Percentiles rank a stretch among this genome's conserved stretches.
Evolutionary conservation across 2,113 vertebrate genomes (phyloP).

Genomic region (Cebidichthys violaceus): DNA sequence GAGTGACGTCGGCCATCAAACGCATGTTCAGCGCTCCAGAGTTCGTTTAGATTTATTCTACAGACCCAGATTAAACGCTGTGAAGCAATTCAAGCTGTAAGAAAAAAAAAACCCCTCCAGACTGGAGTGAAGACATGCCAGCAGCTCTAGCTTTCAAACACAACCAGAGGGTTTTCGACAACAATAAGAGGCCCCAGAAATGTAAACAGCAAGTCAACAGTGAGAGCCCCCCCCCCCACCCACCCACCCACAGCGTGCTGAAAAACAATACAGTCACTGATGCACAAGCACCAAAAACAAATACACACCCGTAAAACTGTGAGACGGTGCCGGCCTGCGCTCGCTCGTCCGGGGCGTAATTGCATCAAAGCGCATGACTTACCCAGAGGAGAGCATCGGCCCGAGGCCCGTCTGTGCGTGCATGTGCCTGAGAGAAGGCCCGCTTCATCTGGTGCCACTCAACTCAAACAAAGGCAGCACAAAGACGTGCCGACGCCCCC

Average conservation of each 20-base stretch:
- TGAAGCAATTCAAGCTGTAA: slow-evolving; percentile 45
- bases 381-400: slow-evolving; percentile 47
- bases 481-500: slow-evolving; percentile 50
- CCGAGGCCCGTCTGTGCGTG: slow-evolving; percentile 28
- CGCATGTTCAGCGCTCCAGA: slow-evolving; percentile 36
- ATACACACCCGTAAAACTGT: slow-evolving; percentile 54
- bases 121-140: slow-evolving; percentile 19
- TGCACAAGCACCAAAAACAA: slow-evolving; percentile 53
- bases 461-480: slow-evolving; percentile 66
- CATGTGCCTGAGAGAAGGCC: slow-evolving; percentile 6
- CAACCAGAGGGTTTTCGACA: slow-evolving; percentile 15
- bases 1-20: slow-evolving; percentile 53
- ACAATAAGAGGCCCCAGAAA: slow-evolving; percentile 42
- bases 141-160: slow-evolving; percentile 44
- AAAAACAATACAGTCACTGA: slow-evolving; percentile 50
- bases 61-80: slow-evolving; percentile 48
- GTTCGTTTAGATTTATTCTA: slow-evolving; percentile 50
- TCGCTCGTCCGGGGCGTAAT: slow-evolving; percentile 66
- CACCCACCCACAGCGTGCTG: slow-evolving; percentile 9
- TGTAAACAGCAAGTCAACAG: slow-evolving; percentile 52
- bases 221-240: slow-evolving; percentile 23
- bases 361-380: slow-evolving; percentile 76
- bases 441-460: slow-evolving; percentile 58
- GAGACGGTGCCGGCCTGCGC: slow-evolving; percentile 61
- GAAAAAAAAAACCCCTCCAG: too few species aligned